phyloP scores from a whole-genome alignment of 2,113 vertebrate genomes.

The Sander vitreus region DNA sequence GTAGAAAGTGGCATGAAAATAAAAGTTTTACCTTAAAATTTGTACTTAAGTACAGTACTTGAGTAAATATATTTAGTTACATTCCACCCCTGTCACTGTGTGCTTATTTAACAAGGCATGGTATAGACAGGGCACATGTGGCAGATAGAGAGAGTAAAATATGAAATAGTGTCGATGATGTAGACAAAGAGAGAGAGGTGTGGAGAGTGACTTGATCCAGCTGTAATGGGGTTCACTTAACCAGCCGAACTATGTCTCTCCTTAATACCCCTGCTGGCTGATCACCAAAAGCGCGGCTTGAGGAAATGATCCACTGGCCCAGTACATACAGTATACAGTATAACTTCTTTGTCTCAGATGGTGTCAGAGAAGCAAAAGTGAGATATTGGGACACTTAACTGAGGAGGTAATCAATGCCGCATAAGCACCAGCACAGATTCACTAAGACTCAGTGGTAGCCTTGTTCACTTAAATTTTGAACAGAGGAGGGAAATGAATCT shows the following conservation, averaged over 20 bases:
- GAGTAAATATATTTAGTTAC: no score
- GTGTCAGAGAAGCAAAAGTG: conserved; percentile 34
- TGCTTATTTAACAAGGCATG: background rate
- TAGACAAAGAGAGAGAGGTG: conserved; percentile 6
- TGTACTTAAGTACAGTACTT: no score
- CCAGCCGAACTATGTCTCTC: conserved; percentile 29
- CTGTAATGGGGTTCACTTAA: conserved; percentile 70
- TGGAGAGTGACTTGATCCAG: conserved; percentile 45
- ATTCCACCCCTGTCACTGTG: no score
- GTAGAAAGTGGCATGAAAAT: no score
- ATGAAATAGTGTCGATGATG: background rate
- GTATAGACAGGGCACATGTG: background rate
- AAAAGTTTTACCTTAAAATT: no score
- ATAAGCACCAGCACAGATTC: conserved; percentile 44
- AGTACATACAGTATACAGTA: conserved; percentile 45
- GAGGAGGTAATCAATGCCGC: conserved; percentile 40
- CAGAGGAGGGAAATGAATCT: conserved; percentile 62
- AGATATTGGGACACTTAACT: conserved; percentile 53
- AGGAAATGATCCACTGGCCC: conserved; percentile 55
- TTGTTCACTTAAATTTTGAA: conserved; percentile 66
- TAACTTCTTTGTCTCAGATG: conserved; percentile 31
- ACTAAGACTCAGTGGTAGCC: conserved; percentile 43
- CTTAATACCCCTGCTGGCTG: conserved; percentile 48
- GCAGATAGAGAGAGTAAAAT: background rate
- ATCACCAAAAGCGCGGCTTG: conserved; percentile 45